Conservation (phyloP, 1,140 invertebrate species). For the Grapholita molesta region DNA sequence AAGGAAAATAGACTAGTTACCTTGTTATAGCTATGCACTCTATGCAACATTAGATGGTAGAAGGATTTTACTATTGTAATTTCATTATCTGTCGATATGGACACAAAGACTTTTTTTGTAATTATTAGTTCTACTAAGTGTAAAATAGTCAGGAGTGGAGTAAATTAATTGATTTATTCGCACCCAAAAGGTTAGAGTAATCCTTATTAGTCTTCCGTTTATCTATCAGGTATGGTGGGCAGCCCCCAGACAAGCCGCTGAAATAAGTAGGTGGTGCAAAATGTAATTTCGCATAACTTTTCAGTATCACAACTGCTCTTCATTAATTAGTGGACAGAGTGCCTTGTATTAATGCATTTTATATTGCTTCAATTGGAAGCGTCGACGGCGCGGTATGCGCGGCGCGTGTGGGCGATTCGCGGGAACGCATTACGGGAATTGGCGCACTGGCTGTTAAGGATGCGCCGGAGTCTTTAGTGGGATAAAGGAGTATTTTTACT, state of each 20-base stretch:
- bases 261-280: neutral
- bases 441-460: conserved; percentile 18
- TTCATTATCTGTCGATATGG: too few relatives aligned
- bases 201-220: neutral
- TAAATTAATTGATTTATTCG: neutral
- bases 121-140: too few relatives aligned
- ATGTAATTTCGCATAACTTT: conserved; percentile 2
- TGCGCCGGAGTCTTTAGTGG: neutral
- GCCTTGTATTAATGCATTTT: conserved; percentile 72
- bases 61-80: too few relatives aligned
- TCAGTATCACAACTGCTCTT: neutral
- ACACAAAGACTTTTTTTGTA: too few relatives aligned
- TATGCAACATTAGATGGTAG: too few relatives aligned
- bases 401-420: conserved; percentile 68
- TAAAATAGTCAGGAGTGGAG: neutral
- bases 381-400: conserved; percentile 71
- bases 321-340: conserved; percentile 58
- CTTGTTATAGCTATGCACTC: too few relatives aligned
- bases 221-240: neutral
- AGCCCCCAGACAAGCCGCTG: neutral
- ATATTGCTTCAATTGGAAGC: conserved; percentile 73
- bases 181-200: neutral
- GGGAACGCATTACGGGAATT: conserved; percentile 67
- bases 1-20: neutral
- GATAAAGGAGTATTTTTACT: neutral